phyloP scores from a whole-genome alignment of 2,888 invertebrate genomes.

The Ariolimax columbianus region DNA sequence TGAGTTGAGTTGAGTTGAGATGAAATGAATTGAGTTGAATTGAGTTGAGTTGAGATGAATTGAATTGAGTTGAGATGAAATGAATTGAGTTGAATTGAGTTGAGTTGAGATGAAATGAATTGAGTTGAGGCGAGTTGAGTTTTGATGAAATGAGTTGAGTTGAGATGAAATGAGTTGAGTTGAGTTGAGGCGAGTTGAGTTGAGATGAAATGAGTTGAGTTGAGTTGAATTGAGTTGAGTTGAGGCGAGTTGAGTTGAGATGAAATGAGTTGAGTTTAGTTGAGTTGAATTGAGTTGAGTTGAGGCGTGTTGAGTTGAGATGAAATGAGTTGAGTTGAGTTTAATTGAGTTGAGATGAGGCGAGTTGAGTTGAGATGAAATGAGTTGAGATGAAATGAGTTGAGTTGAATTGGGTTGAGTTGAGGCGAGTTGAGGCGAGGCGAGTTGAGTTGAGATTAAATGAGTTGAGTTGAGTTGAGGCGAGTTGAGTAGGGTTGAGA shows the following conservation, averaged over 20 bases:
- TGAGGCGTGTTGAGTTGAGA: neutral
- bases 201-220: constrained; percentile 9
- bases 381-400: neutral
- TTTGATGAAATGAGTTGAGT: neutral
- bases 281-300: neutral
- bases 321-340: too few relatives aligned
- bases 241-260: too few relatives aligned
- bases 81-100: constrained; percentile 16
- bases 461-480: too few relatives aligned
- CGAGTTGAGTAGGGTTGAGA: too few relatives aligned
- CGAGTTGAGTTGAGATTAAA: too few relatives aligned
- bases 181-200: too few relatives aligned
- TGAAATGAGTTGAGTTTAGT: neutral
- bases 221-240: constrained; percentile 7
- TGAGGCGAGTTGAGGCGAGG: too few relatives aligned
- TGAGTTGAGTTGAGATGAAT: neutral
- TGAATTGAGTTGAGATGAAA: constrained; percentile 17
- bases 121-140: neutral
- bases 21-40: neutral
- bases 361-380: neutral
- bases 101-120: neutral
- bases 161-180: too few relatives aligned
- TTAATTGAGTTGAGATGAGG: too few relatives aligned
- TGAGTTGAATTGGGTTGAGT: too few relatives aligned
- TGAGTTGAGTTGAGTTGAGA: neutral